These are phyloP conservation scores for Tetramorium bicarinatum DNA, from an alignment of 2,888 invertebrate genomes.

Conservation along the genomic window DNA sequence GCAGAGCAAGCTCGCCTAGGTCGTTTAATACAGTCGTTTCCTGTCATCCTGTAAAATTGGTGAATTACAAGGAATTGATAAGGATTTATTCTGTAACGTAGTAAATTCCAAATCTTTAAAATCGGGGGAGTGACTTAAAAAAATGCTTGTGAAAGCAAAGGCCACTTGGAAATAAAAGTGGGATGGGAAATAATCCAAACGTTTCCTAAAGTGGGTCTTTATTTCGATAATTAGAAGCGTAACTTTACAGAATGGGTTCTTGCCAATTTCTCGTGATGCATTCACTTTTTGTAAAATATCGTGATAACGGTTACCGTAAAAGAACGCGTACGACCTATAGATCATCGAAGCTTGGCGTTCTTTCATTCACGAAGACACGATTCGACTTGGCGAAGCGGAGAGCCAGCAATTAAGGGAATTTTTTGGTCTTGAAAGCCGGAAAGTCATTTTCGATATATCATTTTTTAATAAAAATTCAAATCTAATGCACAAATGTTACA, in stretches of 20 bases:
- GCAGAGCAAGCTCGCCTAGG: slow-evolving; percentile 7
- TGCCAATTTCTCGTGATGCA: slow-evolving; percentile 1
- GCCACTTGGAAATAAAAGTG: not conserved
- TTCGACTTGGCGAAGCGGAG: slow-evolving; percentile 10
- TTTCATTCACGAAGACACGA: slow-evolving; percentile 1
- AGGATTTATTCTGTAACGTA: slow-evolving; percentile 17
- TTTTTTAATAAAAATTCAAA: no score
- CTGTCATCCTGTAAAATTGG: slow-evolving; percentile 16
- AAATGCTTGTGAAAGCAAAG: not conserved
- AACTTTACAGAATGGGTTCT: slow-evolving; percentile 4
- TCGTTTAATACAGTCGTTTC: slow-evolving; percentile 7
- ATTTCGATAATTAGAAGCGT: not conserved
- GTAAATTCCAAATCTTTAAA: slow-evolving; percentile 4
- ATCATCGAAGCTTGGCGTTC: not conserved
- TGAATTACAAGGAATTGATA: not conserved
- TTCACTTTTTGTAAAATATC: slow-evolving; percentile 8
- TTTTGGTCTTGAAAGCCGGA: no score
- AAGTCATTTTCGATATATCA: no score
- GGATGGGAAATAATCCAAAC: not conserved
- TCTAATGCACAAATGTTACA: no score
- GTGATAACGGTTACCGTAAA: slow-evolving; percentile 14
- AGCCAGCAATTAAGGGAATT: slow-evolving; percentile 27
- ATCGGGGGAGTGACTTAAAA: not conserved
- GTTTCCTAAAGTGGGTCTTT: not conserved
- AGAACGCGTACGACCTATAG: not conserved